phyloP scores from a whole-genome alignment of 2,888 invertebrate species.

The Neocrepidodera transversa region DNA sequence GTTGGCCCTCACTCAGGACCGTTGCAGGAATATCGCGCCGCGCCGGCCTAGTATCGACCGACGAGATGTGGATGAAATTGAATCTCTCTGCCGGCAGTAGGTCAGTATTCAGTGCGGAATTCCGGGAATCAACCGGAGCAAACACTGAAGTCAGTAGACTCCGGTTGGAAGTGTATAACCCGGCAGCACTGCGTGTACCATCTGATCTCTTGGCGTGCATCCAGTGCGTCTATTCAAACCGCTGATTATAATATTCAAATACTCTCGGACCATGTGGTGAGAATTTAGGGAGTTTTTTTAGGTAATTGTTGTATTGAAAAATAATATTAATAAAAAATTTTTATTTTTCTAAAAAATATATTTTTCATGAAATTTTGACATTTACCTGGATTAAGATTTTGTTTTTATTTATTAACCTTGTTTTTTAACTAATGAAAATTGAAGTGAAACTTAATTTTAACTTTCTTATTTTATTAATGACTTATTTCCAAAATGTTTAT shows the following conservation, averaged over 20 bases:
- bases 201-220: not conserved
- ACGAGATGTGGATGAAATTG: slow-evolving; percentile 24
- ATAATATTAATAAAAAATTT: too few relatives aligned
- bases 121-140: slow-evolving; percentile 8
- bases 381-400: too few relatives aligned
- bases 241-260: not conserved
- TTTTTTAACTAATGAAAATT: too few relatives aligned
- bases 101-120: slow-evolving; percentile 30
- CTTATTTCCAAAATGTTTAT: too few relatives aligned
- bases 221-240: not conserved
- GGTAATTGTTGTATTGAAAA: too few relatives aligned
- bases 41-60: slow-evolving; percentile 31
- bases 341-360: too few relatives aligned
- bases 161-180: too few relatives aligned
- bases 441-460: too few relatives aligned
- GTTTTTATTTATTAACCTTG: too few relatives aligned
- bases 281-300: not conserved
- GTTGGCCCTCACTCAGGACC: slow-evolving; percentile 18
- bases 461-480: too few relatives aligned
- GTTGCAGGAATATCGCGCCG: slow-evolving; percentile 12
- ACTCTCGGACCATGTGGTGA: not conserved
- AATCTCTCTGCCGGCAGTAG: slow-evolving; percentile 27
- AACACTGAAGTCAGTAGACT: not conserved
- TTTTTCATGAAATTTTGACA: too few relatives aligned
- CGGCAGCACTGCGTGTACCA: slow-evolving; percentile 6